These are phyloP conservation scores for Leptinotarsa rubiginosa DNA, from an alignment of 2,888 invertebrate species.

Conservation along the genomic window DNA sequence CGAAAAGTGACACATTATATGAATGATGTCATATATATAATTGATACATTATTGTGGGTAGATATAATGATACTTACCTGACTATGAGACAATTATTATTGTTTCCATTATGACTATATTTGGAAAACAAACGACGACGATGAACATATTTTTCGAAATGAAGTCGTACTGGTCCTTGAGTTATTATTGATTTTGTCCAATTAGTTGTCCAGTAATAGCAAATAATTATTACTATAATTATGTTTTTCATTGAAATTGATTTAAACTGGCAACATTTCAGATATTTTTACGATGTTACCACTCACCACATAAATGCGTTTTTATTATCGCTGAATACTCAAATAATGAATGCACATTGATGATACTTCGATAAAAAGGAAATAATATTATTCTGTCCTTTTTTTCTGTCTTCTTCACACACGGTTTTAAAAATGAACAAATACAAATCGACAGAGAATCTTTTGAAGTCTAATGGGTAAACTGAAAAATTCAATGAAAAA, in stretches of 20 bases:
- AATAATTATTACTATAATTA: neutral
- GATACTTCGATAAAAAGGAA: neutral
- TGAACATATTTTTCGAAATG: neutral
- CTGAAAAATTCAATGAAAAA: too few relatives aligned
- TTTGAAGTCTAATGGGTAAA: too few relatives aligned
- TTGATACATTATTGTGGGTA: conserved; percentile 3
- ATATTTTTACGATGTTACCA: neutral
- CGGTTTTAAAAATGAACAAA: too few relatives aligned
- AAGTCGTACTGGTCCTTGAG: neutral
- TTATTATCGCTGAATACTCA: neutral
- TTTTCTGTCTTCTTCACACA: too few relatives aligned
- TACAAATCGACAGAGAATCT: too few relatives aligned
- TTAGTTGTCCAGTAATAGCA: neutral
- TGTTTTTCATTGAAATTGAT: neutral
- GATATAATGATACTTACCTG: neutral
- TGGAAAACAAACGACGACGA: neutral
- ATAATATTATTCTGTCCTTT: too few relatives aligned
- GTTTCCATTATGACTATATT: conserved; percentile 8
- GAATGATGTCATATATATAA: conserved; percentile 5
- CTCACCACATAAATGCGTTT: neutral
- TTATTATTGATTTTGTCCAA: neutral
- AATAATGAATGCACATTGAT: neutral
- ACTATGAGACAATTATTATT: conserved; percentile 1
- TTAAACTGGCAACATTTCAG: neutral
- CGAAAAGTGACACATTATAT: neutral